Percentiles rank a stretch among this genome's conserved stretches.
These are phyloP conservation scores for Thamnaconus septentrionalis DNA, from an alignment of 2,113 vertebrate species.

Conservation along the genomic window DNA sequence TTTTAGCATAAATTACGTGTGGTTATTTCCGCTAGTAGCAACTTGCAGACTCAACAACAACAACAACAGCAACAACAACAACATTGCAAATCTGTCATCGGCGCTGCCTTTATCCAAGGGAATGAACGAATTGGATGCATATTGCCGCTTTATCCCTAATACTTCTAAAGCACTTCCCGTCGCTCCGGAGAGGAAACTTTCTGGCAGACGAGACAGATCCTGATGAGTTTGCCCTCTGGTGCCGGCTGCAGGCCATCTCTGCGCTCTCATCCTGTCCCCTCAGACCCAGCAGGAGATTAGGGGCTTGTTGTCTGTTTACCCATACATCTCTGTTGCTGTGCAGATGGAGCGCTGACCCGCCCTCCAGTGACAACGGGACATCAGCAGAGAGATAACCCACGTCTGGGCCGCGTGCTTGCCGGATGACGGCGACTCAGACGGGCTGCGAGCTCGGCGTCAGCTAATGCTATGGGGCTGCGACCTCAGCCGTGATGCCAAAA, in stretches of 20 bases:
- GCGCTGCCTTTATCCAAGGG: conserved; percentile 20
- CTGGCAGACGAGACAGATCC: conserved; percentile 45
- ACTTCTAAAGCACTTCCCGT: conserved; percentile 56
- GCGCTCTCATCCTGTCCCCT: conserved; percentile 60
- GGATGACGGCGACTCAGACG: conserved; percentile 14
- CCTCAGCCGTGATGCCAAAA: conserved; percentile 65
- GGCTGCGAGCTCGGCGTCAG: conserved; percentile 42
- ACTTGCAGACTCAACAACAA: neutral
- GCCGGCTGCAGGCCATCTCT: conserved; percentile 49
- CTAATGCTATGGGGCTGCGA: conserved; percentile 54
- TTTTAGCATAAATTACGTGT: too few relatives aligned
- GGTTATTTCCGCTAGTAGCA: too few relatives aligned
- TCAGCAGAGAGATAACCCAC: conserved; percentile 54
- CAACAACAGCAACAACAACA: neutral
- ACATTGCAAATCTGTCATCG: conserved; percentile 21
- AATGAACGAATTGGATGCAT: conserved; percentile 50
- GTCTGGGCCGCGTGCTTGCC: conserved; percentile 31
- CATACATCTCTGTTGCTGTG: conserved; percentile 62
- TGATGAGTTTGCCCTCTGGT: conserved; percentile 66
- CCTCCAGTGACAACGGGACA: conserved; percentile 60
- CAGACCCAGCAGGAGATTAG: conserved; percentile 63
- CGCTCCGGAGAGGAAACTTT: conserved; percentile 56
- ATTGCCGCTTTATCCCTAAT: conserved; percentile 55
- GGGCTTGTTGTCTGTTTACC: conserved; percentile 67
- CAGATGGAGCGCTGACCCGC: conserved; percentile 40